These are phyloP conservation scores for Hypsopygia costalis DNA, from an alignment of 2,888 invertebrate species.

Conservation along the genomic window DNA sequence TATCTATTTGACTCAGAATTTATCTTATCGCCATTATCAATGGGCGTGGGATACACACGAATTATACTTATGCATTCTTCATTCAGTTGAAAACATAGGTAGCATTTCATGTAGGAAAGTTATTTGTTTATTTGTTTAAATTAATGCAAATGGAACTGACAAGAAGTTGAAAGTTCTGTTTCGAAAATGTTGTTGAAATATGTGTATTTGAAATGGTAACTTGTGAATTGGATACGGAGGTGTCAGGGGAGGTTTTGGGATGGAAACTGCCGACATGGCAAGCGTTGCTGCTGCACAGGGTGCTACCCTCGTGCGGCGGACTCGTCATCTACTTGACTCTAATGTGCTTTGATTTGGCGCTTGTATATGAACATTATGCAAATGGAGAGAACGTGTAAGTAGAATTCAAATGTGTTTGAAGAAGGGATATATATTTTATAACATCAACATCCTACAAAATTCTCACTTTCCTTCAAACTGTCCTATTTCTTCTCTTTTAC, in stretches of 20 bases:
- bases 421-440: too few species aligned
- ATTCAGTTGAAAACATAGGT: conserved; percentile 34
- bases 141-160: too few species aligned
- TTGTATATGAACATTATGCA: conserved; percentile 82
- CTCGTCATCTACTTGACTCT: conserved; percentile 84
- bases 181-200: conserved; percentile 4
- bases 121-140: background rate
- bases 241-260: conserved; percentile 63
- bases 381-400: conserved; percentile 79
- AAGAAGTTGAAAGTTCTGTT: too few species aligned
- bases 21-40: conserved; percentile 70
- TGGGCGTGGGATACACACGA: conserved; percentile 46
- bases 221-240: conserved; percentile 63
- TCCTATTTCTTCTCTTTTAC: too few species aligned
- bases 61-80: conserved; percentile 30
- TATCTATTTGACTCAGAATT: conserved; percentile 47
- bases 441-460: too few species aligned
- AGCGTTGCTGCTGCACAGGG: conserved; percentile 59
- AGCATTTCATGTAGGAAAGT: background rate
- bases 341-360: conserved; percentile 84
- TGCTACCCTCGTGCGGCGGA: conserved; percentile 71
- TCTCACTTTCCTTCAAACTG: too few species aligned
- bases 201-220: conserved; percentile 48
- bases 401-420: conserved; percentile 7
- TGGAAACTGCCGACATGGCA: conserved; percentile 67